These are phyloP conservation scores for Tigriopus japonicus DNA, from an alignment of 1,140 invertebrate species.

Conservation along the genomic window DNA sequence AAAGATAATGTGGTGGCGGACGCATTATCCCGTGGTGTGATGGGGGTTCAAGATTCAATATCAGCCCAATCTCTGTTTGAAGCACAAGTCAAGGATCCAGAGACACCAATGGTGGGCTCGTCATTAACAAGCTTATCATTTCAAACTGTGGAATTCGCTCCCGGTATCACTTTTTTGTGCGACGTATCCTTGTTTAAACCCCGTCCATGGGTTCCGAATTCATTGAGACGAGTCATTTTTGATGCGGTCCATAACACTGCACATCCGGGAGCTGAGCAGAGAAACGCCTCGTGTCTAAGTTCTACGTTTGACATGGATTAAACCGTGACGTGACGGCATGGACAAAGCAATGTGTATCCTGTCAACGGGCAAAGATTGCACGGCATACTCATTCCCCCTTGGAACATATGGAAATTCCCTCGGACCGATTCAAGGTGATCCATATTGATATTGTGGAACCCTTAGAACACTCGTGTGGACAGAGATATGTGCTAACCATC, in stretches of 20 bases:
- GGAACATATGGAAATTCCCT: slow-evolving; percentile 18
- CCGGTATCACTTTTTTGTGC: neutral
- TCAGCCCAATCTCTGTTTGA: neutral
- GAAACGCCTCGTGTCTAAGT: neutral
- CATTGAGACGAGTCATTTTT: neutral
- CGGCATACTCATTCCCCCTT: slow-evolving; percentile 14
- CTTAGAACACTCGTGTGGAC: slow-evolving; percentile 17
- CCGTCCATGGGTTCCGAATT: neutral
- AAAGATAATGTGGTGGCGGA: neutral
- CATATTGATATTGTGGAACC: slow-evolving; percentile 25
- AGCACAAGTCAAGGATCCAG: neutral
- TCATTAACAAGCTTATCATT: no score
- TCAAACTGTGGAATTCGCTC: neutral
- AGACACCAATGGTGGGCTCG: neutral
- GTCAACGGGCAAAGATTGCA: slow-evolving; percentile 16
- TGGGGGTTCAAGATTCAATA: neutral
- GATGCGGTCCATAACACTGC: neutral
- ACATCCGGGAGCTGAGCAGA: neutral
- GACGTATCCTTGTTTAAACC: neutral
- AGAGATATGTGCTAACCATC: slow-evolving; percentile 21
- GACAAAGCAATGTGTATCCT: slow-evolving; percentile 3
- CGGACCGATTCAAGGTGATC: slow-evolving; percentile 19
- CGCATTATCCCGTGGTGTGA: neutral
- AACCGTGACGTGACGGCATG: neutral
- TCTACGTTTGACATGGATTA: neutral